Conservation (phyloP, 2,888 invertebrate genomes). For the Epicampocera succincta region DNA sequence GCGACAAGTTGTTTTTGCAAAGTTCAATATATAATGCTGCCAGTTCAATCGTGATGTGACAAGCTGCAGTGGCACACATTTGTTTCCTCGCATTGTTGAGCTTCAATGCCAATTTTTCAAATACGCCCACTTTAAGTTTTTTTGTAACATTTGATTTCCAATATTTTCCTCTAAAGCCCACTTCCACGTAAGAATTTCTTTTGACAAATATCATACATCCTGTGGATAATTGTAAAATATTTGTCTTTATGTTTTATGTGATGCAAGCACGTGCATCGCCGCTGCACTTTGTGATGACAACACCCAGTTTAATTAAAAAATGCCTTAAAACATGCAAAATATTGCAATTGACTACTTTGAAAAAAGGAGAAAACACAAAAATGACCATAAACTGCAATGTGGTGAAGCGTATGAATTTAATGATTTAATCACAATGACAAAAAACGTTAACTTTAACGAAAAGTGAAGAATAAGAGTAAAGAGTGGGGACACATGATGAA, state of each 20-base stretch:
- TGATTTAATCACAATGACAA: slow-evolving; percentile 78
- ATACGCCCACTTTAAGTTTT: too few relatives aligned
- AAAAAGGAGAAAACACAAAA: slow-evolving; percentile 39
- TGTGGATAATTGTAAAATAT: slow-evolving; percentile 69
- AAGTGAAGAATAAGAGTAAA: slow-evolving; percentile 5
- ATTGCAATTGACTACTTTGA: slow-evolving; percentile 59
- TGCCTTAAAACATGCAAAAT: slow-evolving; percentile 67
- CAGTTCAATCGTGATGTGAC: too few relatives aligned
- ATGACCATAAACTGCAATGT: slow-evolving; percentile 73
- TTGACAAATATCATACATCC: slow-evolving; percentile 68
- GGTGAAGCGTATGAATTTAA: slow-evolving; percentile 80
- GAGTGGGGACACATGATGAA: slow-evolving; percentile 22
- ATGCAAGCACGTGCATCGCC: slow-evolving; percentile 62
- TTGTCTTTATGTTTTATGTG: slow-evolving; percentile 58
- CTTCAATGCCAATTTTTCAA: too few relatives aligned
- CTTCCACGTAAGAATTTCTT: slow-evolving; percentile 52
- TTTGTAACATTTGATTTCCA: slow-evolving; percentile 19
- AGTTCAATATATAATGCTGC: too few relatives aligned
- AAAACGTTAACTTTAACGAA: slow-evolving; percentile 55
- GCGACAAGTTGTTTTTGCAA: too few relatives aligned
- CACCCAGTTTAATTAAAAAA: slow-evolving; percentile 70
- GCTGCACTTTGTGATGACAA: slow-evolving; percentile 67
- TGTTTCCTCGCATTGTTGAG: too few relatives aligned
- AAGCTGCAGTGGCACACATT: too few relatives aligned
- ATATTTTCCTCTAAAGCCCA: slow-evolving; percentile 21